phyloP scores from a whole-genome alignment of 2,797 vertebrate species.

The Clarias platycephalus region DNA sequence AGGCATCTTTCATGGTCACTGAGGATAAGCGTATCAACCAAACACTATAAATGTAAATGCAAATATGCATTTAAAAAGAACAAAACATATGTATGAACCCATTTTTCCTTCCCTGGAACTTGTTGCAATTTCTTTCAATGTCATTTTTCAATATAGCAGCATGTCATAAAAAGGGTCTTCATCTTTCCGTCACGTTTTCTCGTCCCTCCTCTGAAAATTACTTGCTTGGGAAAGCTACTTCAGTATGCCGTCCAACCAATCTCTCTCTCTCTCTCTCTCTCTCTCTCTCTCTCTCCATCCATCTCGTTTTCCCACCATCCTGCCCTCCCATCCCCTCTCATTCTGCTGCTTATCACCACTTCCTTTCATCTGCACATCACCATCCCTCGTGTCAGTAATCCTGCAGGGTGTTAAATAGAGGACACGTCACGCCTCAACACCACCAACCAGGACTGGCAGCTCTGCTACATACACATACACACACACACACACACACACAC shows the following conservation, averaged over 20 bases:
- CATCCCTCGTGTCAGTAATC: conserved; percentile 60
- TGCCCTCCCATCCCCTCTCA: conserved; percentile 48
- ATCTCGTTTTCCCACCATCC: conserved; percentile 35
- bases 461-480: conserved; percentile 32
- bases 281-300: background rate
- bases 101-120: background rate
- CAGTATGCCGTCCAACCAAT: conserved; percentile 37
- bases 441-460: conserved; percentile 48
- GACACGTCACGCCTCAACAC: conserved; percentile 56
- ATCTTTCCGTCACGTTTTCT: conserved; percentile 7
- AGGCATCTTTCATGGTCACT: background rate
- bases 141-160: background rate
- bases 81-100: background rate
- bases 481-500: conserved; percentile 27
- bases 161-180: background rate
- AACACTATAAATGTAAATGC: background rate
- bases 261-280: conserved; percentile 11
- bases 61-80: background rate
- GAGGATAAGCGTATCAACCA: background rate
- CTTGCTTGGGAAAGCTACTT: background rate
- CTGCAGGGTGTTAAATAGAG: conserved; percentile 60
- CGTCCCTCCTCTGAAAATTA: background rate
- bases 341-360: conserved; percentile 56
- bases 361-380: conserved; percentile 57
- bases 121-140: background rate